Evolutionary conservation across 1,140 invertebrate species (phyloP).

Genomic region (Leptinotarsa lineolata): DNA sequence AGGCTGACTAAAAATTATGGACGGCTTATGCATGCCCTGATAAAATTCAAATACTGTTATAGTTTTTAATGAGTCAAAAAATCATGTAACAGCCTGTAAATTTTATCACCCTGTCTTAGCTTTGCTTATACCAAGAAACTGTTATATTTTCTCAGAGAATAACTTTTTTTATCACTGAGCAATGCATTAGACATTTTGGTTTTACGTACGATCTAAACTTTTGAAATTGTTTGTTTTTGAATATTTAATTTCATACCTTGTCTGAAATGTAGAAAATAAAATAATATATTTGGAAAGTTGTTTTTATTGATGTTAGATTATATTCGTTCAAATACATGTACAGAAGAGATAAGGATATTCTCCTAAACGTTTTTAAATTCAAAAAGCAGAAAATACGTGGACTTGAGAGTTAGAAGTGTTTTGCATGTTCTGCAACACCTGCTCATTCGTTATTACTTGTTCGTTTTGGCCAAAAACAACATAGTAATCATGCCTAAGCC

Average conservation of each 20-base stretch:
- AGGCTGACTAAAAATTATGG: too few species aligned
- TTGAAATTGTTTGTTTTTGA: background rate
- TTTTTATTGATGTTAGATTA: background rate
- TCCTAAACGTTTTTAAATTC: too few species aligned
- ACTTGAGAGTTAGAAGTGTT: background rate
- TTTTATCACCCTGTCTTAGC: too few species aligned
- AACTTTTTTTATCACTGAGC: background rate
- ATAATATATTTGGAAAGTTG: slow-evolving; percentile 18
- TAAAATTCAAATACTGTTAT: too few species aligned
- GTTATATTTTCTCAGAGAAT: background rate
- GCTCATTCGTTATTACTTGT: background rate
- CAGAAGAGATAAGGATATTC: background rate
- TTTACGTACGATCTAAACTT: background rate
- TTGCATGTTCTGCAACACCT: too few species aligned
- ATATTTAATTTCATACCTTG: slow-evolving; percentile 19
- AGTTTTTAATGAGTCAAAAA: too few species aligned
- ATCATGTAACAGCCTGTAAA: too few species aligned
- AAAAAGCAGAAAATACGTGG: too few species aligned
- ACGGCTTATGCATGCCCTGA: too few species aligned
- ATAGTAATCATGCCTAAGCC: too few species aligned
- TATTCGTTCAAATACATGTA: background rate
- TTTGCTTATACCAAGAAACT: too few species aligned
- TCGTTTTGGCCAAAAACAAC: too few species aligned
- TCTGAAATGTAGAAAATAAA: slow-evolving; percentile 17
- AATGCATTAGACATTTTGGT: background rate